These are phyloP conservation scores for Psilopsiagon aymara DNA, from an alignment of 2,113 vertebrate genomes.

Conservation along the genomic window DNA sequence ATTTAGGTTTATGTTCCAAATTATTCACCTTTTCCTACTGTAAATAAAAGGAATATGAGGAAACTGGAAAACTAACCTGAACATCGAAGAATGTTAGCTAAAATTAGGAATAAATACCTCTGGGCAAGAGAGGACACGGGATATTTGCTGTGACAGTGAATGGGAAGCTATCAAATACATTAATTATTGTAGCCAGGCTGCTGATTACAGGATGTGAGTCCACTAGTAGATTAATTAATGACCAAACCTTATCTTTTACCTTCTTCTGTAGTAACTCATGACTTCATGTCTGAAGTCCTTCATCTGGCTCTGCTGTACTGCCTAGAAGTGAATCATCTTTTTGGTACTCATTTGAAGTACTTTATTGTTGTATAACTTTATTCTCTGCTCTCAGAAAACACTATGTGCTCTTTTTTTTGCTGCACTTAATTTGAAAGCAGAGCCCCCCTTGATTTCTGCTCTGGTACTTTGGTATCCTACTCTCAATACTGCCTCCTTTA, in stretches of 20 bases:
- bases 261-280: not conserved
- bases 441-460: slow-evolving; percentile 12
- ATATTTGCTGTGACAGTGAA: not conserved
- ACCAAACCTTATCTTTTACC: not conserved
- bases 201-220: not conserved
- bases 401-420: not conserved
- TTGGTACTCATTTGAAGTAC: not conserved
- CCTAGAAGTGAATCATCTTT: not conserved
- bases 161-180: not conserved
- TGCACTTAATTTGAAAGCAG: not conserved
- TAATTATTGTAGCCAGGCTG: not conserved
- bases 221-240: not conserved
- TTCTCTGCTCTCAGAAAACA: not conserved
- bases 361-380: not conserved
- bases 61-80: not conserved
- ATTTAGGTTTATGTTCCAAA: not conserved
- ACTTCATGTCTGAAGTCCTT: not conserved
- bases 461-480: slow-evolving; percentile 25
- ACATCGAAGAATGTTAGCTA: not conserved
- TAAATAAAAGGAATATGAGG: not conserved
- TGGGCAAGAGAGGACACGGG: not conserved
- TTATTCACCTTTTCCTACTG: not conserved
- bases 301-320: not conserved
- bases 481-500: not conserved
- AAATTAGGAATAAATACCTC: not conserved